These are phyloP conservation scores for Drosophila dunni DNA, from an alignment of 1,140 invertebrate genomes.

Conservation along the genomic window DNA sequence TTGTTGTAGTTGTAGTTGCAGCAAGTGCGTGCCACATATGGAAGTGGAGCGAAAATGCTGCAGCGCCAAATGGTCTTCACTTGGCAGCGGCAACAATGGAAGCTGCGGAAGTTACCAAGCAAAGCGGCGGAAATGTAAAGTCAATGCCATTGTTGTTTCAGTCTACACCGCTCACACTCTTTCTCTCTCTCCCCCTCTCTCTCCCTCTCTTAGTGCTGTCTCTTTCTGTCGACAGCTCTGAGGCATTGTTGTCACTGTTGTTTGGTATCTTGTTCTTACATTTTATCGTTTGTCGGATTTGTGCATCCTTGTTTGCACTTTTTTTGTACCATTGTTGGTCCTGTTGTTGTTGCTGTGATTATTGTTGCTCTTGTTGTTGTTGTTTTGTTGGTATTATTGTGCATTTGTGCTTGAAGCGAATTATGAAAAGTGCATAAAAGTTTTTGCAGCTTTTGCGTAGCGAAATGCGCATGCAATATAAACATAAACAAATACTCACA, in stretches of 20 bases:
- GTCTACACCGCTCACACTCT: background rate
- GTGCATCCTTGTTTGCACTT: constrained; percentile 55
- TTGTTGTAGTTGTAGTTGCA: background rate
- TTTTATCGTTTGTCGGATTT: constrained; percentile 54
- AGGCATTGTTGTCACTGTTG: constrained; percentile 73
- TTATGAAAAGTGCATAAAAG: constrained; percentile 76
- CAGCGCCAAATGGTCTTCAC: constrained; percentile 34
- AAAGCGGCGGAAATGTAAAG: constrained; percentile 81
- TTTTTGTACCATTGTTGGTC: constrained; percentile 6
- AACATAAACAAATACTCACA: constrained; percentile 44
- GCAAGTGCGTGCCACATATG: constrained; percentile 45
- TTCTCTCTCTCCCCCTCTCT: constrained; percentile 2
- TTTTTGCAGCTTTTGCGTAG: constrained; percentile 62
- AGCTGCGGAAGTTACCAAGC: constrained; percentile 61
- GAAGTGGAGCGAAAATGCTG: constrained; percentile 58
- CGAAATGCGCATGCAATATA: constrained; percentile 70
- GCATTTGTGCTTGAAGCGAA: constrained; percentile 78
- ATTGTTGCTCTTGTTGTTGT: constrained; percentile 40
- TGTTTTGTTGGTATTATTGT: constrained; percentile 69
- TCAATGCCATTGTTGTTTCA: constrained; percentile 63
- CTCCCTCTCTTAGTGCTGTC: background rate
- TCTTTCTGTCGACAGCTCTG: constrained; percentile 48
- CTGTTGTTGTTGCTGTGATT: constrained; percentile 51
- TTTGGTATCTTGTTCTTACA: constrained; percentile 40
- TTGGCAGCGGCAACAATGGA: constrained; percentile 35